Conservation (phyloP, 2,113 vertebrate genomes). For the Octodon degus region DNA sequence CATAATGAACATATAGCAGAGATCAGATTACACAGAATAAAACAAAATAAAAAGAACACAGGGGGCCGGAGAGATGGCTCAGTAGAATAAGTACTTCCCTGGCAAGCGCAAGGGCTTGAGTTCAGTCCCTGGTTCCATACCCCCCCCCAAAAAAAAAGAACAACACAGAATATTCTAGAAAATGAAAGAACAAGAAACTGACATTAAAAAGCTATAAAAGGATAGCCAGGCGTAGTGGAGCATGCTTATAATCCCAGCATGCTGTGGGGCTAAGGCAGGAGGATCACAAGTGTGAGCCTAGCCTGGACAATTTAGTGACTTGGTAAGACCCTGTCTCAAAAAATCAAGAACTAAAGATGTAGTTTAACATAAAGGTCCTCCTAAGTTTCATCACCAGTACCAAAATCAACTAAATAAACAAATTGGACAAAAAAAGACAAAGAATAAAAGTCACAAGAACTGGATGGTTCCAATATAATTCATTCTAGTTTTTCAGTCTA, state of each 20-base stretch:
- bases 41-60: neutral
- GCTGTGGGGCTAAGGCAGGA: neutral
- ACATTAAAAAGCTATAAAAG: neutral
- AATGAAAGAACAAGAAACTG: conserved; percentile 16
- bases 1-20: neutral
- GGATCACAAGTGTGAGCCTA: neutral
- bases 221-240: neutral
- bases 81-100: too few relatives aligned
- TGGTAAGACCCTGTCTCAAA: neutral
- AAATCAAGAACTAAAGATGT: neutral
- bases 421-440: neutral
- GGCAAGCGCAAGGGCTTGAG: too few relatives aligned
- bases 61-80: too few relatives aligned
- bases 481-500: neutral
- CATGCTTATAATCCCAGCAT: neutral
- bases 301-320: neutral
- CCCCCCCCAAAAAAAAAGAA: neutral
- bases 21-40: neutral
- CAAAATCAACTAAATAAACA: neutral
- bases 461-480: neutral
- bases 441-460: neutral
- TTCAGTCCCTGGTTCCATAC: too few relatives aligned
- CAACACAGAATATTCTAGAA: neutral
- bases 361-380: neutral
- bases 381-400: neutral